Percentiles rank a stretch among this genome's conserved stretches.
phyloP scores from a whole-genome alignment of 2,888 invertebrate species.

The Timema podura region DNA sequence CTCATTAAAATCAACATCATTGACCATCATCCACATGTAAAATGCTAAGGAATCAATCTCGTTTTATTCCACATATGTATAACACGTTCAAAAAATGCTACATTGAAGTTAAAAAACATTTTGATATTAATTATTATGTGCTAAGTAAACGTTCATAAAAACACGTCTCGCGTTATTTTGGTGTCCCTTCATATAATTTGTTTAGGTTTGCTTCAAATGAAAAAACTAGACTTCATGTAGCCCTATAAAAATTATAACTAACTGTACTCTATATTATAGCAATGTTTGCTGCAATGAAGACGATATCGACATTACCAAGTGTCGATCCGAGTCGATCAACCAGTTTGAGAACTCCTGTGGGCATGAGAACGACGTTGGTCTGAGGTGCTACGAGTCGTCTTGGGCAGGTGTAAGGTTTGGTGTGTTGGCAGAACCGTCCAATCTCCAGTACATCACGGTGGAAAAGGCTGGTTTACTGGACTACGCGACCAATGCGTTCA shows the following conservation, averaged over 20 bases:
- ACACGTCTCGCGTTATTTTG: too few species aligned
- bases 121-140: too few species aligned
- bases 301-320: constrained; percentile 85
- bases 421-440: constrained; percentile 79
- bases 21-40: too few species aligned
- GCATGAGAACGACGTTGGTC: constrained; percentile 83
- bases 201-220: too few species aligned
- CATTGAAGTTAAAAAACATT: too few species aligned
- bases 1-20: too few species aligned
- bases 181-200: too few species aligned
- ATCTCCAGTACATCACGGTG: constrained; percentile 81
- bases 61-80: too few species aligned
- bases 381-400: constrained; percentile 83
- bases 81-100: too few species aligned
- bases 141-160: too few species aligned
- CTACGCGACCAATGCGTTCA: constrained; percentile 81
- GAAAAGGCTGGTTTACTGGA: constrained; percentile 93
- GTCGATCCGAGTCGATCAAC: constrained; percentile 68
- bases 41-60: too few species aligned
- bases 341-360: constrained; percentile 87
- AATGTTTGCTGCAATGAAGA: constrained; percentile 89
- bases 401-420: constrained; percentile 94
- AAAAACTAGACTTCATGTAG: too few species aligned
- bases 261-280: constrained; percentile 43
- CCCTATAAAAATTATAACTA: background rate